These are phyloP conservation scores for Pollenia labialis DNA, from an alignment of 2,888 invertebrate species.

Conservation along the genomic window DNA sequence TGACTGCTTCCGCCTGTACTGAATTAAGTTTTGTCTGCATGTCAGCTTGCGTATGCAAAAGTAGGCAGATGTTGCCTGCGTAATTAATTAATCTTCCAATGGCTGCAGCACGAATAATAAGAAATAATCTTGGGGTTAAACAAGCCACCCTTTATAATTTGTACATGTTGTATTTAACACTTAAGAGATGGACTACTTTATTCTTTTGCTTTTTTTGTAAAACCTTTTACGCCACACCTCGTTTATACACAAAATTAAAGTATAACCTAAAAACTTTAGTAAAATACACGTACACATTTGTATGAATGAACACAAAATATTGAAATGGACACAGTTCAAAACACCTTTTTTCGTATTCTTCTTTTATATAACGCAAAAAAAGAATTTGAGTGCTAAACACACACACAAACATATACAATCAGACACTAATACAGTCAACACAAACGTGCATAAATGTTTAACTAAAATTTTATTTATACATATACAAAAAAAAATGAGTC, in stretches of 20 bases:
- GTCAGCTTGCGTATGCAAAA: no score
- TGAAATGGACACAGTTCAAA: slow-evolving; percentile 53
- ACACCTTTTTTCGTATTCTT: slow-evolving; percentile 24
- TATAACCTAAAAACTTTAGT: slow-evolving; percentile 75
- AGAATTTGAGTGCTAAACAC: slow-evolving; percentile 47
- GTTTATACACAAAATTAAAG: slow-evolving; percentile 59
- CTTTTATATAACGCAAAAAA: slow-evolving; percentile 36
- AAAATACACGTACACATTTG: slow-evolving; percentile 62
- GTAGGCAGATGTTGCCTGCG: no score
- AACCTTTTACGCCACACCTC: neutral
- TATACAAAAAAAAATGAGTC: neutral
- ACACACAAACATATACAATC: neutral
- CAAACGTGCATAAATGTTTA: slow-evolving; percentile 31
- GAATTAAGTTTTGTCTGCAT: no score
- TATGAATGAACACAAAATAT: slow-evolving; percentile 58
- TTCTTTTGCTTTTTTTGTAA: neutral
- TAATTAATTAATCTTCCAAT: no score
- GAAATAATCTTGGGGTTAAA: no score
- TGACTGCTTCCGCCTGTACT: no score
- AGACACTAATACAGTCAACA: neutral
- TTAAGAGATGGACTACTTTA: no score
- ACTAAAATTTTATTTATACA: slow-evolving; percentile 35
- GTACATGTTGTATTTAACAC: no score
- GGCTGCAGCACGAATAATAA: no score
- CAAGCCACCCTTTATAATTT: no score